These are phyloP conservation scores for Pantherophis guttatus DNA, from an alignment of 2,113 vertebrate species.

Conservation along the genomic window DNA sequence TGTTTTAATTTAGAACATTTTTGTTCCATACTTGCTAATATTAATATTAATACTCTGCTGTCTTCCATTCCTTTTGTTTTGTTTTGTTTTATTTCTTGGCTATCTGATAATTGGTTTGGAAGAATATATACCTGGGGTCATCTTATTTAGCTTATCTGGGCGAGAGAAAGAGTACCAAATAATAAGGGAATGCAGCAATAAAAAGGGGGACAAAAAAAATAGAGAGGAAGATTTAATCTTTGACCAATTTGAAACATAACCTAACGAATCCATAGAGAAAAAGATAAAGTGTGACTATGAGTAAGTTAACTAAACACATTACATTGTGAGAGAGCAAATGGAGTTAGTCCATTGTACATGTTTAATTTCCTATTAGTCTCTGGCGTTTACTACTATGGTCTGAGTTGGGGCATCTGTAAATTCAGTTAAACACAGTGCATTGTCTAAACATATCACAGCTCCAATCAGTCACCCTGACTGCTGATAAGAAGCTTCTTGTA, in stretches of 20 bases:
- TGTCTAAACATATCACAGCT: conserved; percentile 87
- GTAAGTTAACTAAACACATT: conserved; percentile 82
- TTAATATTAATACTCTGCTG: conserved; percentile 71
- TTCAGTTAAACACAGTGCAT: conserved; percentile 89
- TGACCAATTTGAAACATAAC: conserved; percentile 80
- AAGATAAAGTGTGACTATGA: conserved; percentile 78
- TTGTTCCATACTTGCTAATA: conserved; percentile 67
- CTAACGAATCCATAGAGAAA: conserved; percentile 73
- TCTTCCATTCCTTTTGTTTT: conserved; percentile 43
- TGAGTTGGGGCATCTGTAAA: conserved; percentile 82
- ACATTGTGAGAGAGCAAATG: conserved; percentile 74
- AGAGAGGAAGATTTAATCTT: conserved; percentile 81
- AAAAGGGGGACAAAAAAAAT: conserved; percentile 63
- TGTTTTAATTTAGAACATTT: conserved; percentile 69
- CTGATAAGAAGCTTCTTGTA: conserved; percentile 85
- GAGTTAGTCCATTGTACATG: conserved; percentile 83
- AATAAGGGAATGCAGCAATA: conserved; percentile 67
- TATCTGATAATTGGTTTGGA: conserved; percentile 73
- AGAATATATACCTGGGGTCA: conserved; percentile 60
- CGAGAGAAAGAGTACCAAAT: conserved; percentile 63
- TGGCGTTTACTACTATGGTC: conserved; percentile 73
- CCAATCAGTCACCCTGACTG: conserved; percentile 83
- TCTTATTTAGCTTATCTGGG: conserved; percentile 73
- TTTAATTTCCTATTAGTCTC: conserved; percentile 87
- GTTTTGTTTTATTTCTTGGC: conserved; percentile 59